A percentile compares a stretch with the other conserved stretches of the same genome.
Conservation (phyloP, 2,888 invertebrate species). For the Hypomecis punctinalis region DNA sequence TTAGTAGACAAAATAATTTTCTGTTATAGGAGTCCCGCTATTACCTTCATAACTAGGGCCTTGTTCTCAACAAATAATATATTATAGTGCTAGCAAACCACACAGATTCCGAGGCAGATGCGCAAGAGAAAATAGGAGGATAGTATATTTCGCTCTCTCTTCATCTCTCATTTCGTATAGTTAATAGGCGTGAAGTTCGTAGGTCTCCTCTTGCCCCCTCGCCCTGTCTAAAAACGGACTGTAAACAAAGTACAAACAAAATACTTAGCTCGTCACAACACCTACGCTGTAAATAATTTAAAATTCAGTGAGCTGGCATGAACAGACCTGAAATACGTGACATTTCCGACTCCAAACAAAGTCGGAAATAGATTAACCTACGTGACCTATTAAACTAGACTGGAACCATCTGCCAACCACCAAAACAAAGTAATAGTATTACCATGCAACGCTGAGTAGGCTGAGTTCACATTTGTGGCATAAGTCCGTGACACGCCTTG, state of each 20-base stretch:
- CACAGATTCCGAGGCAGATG: too few relatives aligned
- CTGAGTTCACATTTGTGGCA: background rate
- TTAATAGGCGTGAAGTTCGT: background rate
- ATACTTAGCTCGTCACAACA: conserved; percentile 4
- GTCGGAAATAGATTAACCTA: conserved; percentile 29
- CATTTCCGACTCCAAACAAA: conserved; percentile 20
- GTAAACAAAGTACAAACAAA: conserved; percentile 11
- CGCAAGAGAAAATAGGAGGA: too few relatives aligned
- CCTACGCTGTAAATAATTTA: conserved; percentile 9
- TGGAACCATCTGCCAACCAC: conserved; percentile 8
- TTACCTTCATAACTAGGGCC: too few relatives aligned
- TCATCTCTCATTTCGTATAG: too few relatives aligned
- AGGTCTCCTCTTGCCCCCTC: background rate
- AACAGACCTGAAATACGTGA: conserved; percentile 20
- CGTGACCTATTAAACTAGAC: conserved; percentile 26
- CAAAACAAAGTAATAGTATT: background rate
- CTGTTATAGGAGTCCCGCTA: too few relatives aligned
- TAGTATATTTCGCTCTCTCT: too few relatives aligned
- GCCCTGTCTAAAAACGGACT: conserved; percentile 6
- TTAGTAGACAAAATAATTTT: too few relatives aligned
- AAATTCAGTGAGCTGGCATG: conserved; percentile 24
- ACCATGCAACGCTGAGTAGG: background rate
- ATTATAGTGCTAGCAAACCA: too few relatives aligned
- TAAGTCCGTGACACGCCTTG: too few relatives aligned
- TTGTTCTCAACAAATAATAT: background rate